phyloP scores from a whole-genome alignment of 2,113 vertebrate genomes.

The Arenaria interpres region DNA sequence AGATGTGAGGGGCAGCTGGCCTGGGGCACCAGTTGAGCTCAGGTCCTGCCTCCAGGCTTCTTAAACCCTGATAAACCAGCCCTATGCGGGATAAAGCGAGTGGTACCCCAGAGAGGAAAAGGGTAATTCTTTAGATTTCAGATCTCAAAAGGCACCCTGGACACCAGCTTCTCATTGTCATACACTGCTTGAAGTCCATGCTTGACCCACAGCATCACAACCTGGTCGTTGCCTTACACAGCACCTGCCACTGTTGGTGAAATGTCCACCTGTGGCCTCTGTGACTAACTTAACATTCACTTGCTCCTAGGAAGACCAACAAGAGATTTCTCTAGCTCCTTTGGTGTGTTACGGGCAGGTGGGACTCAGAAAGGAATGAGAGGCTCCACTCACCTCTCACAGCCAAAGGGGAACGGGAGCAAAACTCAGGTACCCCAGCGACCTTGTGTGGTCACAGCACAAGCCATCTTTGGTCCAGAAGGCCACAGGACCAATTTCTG shows the following conservation, averaged over 20 bases:
- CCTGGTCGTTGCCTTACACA: not conserved
- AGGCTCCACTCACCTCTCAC: accelerated
- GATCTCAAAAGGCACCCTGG: not conserved
- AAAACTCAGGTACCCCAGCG: not conserved
- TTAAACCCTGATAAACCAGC: not conserved
- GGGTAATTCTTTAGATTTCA: not conserved
- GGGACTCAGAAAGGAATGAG: not conserved
- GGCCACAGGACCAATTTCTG: not conserved
- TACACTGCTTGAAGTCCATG: not conserved
- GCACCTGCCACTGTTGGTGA: not conserved
- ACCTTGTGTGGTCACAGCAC: not conserved
- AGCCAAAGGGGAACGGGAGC: not conserved
- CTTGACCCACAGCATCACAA: not conserved
- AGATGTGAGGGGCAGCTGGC: not conserved
- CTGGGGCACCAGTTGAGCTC: not conserved
- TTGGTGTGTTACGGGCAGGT: not conserved
- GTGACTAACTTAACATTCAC: not conserved
- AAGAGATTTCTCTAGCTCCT: not conserved
- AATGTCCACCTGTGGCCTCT: not conserved
- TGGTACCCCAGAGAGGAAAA: not conserved
- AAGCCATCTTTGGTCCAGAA: not conserved
- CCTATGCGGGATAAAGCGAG: not conserved
- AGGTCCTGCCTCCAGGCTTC: not conserved
- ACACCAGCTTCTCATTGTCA: not conserved
- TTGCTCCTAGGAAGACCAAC: not conserved